phyloP scores from a whole-genome alignment of 2,888 invertebrate genomes.

The Choristoneura rosaceana region DNA sequence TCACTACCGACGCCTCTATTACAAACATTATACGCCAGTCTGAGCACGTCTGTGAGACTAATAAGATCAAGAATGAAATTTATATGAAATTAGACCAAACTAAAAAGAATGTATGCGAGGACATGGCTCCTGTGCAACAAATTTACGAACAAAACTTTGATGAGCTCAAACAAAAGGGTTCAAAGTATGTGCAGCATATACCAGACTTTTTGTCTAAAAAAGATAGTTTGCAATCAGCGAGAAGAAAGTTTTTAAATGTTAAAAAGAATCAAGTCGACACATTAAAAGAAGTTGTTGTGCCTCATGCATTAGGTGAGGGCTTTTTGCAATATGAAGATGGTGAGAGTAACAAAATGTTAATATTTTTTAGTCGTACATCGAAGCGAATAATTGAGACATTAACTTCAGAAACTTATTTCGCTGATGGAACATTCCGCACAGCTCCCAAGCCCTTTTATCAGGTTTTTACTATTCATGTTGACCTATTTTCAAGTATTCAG shows the following conservation, averaged over 20 bases:
- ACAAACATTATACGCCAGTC: conserved; percentile 7
- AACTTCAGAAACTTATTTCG: conserved; percentile 5
- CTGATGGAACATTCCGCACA: conserved; percentile 7
- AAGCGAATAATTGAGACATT: conserved; percentile 5
- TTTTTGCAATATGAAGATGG: conserved; percentile 17
- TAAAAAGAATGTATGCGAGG: conserved; percentile 10
- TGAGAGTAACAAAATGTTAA: conserved; percentile 4
- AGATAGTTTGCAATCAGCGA: conserved; percentile 5
- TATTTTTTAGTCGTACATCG: conserved; percentile 9
- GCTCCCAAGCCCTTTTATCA: conserved; percentile 15
- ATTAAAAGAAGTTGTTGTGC: conserved; percentile 4
- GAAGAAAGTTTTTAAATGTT: conserved; percentile 13
- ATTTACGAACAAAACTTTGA: conserved; percentile 10
- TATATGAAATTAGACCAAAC: neutral
- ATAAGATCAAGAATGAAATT: conserved; percentile 9
- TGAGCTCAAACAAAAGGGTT: neutral
- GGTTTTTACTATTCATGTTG: neutral
- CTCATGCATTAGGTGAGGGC: conserved; percentile 6
- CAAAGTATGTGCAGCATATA: conserved; percentile 9
- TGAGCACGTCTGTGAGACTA: conserved; percentile 7
- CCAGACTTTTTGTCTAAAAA: conserved; percentile 11
- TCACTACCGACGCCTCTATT: conserved; percentile 10
- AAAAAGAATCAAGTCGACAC: neutral
- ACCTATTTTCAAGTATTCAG: neutral
- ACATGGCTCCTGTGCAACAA: conserved; percentile 14